Evolutionary conservation across 2,888 invertebrate genomes (phyloP).

Genomic region (Tachystola acroxantha): DNA sequence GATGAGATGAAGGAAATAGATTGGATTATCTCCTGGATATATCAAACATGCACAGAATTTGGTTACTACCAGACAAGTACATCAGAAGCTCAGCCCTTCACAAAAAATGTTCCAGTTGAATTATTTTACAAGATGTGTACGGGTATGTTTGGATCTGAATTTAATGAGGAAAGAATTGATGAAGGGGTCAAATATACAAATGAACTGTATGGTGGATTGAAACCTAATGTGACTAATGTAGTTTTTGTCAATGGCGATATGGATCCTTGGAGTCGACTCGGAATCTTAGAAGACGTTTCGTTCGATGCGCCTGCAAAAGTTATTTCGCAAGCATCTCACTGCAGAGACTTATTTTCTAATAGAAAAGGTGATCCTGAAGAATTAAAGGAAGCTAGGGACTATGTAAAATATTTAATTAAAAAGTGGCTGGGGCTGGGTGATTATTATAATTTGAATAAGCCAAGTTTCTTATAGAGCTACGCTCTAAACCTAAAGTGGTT

Average conservation of each 20-base stretch:
- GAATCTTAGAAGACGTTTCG: conserved; percentile 63
- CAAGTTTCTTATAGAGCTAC: too few species aligned
- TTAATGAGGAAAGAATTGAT: conserved; percentile 47
- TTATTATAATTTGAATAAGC: too few species aligned
- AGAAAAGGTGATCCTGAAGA: conserved; percentile 42
- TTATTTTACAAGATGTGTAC: conserved; percentile 57
- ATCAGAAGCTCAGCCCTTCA: conserved; percentile 78
- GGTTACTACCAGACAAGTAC: conserved; percentile 84
- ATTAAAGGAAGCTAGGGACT: conserved; percentile 45
- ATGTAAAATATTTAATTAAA: conserved; percentile 53
- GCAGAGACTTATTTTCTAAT: conserved; percentile 49
- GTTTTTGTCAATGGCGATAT: conserved; percentile 78
- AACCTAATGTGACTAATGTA: conserved; percentile 71
- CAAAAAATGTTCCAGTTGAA: conserved; percentile 55
- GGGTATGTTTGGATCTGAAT: conserved; percentile 56
- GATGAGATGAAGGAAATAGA: conserved; percentile 30
- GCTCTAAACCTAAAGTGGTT: too few species aligned
- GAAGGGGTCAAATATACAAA: conserved; percentile 59
- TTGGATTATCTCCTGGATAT: conserved; percentile 75
- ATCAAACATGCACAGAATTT: conserved; percentile 88
- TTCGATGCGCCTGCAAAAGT: conserved; percentile 53
- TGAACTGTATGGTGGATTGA: conserved; percentile 61
- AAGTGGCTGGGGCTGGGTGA: conserved; percentile 52
- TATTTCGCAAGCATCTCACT: conserved; percentile 50
- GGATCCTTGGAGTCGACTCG: conserved; percentile 78